phyloP scores from a whole-genome alignment of 2,888 invertebrate genomes.

The Tupiocoris notatus region DNA sequence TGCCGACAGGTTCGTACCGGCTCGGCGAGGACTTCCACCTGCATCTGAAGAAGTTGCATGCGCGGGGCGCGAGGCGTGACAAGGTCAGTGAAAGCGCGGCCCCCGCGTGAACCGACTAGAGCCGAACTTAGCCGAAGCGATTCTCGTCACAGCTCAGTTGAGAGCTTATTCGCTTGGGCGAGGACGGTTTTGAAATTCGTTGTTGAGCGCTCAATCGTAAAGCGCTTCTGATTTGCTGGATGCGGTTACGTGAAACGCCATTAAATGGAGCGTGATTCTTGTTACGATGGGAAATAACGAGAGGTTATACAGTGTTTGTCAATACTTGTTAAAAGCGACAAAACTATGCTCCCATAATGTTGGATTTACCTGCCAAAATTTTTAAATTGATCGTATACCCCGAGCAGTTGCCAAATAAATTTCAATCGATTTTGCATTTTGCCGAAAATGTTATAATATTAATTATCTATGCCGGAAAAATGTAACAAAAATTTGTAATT shows the following conservation, averaged over 20 bases:
- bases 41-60: background rate
- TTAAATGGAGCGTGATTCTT: too few relatives aligned
- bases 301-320: too few relatives aligned
- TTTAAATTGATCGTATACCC: too few relatives aligned
- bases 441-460: too few relatives aligned
- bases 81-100: slow-evolving; percentile 20
- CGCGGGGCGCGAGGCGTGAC: slow-evolving; percentile 2
- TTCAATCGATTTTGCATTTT: too few relatives aligned
- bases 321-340: too few relatives aligned
- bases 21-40: background rate
- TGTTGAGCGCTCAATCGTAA: background rate
- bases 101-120: background rate
- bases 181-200: background rate
- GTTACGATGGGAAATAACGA: too few relatives aligned
- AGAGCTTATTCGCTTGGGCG: background rate
- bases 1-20: background rate
- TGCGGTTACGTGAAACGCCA: background rate
- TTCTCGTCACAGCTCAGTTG: background rate
- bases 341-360: too few relatives aligned
- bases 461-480: too few relatives aligned
- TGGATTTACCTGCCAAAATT: too few relatives aligned
- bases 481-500: too few relatives aligned
- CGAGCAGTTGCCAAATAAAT: too few relatives aligned
- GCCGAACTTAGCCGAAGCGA: background rate
- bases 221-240: background rate